phyloP scores from a whole-genome alignment of 2,797 vertebrate genomes.

The Scomberomorus guttatus region DNA sequence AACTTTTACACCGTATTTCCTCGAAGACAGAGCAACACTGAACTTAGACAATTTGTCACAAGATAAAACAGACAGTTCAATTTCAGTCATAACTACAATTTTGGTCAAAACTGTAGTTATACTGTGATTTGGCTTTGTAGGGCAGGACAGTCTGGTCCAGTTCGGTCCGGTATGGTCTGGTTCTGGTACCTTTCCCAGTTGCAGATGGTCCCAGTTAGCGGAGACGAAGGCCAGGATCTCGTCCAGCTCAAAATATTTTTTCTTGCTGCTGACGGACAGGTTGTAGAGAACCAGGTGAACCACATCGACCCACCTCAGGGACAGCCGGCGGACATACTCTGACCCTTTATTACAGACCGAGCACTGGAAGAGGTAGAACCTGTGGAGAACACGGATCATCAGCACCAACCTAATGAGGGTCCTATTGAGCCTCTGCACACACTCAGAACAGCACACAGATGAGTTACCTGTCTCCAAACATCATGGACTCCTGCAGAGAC shows the following conservation, averaged over 20 bases:
- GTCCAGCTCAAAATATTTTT: slow-evolving; percentile 97
- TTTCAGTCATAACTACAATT: too few relatives aligned
- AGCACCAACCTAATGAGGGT: background rate
- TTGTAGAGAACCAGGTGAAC: slow-evolving; percentile 97
- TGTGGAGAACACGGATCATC: slow-evolving; percentile 53
- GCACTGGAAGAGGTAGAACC: slow-evolving; percentile 96
- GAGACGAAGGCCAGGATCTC: slow-evolving; percentile 94
- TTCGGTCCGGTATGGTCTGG: too few relatives aligned
- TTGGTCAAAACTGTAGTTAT: too few relatives aligned
- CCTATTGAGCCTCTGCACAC: too few relatives aligned
- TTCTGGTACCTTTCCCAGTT: slow-evolving; percentile 92
- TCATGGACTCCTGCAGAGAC: slow-evolving; percentile 94
- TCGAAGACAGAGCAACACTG: too few relatives aligned
- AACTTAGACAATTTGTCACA: too few relatives aligned
- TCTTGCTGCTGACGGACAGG: slow-evolving; percentile 95
- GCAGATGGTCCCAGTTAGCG: slow-evolving; percentile 93
- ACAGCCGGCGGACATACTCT: slow-evolving; percentile 93
- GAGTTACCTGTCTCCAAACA: slow-evolving; percentile 94
- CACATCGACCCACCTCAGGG: slow-evolving; percentile 95
- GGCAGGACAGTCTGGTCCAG: too few relatives aligned
- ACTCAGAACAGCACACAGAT: too few relatives aligned
- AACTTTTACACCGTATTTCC: too few relatives aligned
- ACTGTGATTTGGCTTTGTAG: too few relatives aligned
- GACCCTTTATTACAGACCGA: slow-evolving; percentile 95
- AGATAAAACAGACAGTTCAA: too few relatives aligned